These are phyloP conservation scores for Plecotus auritus DNA, from an alignment of 2,113 vertebrate species.

Conservation along the genomic window DNA sequence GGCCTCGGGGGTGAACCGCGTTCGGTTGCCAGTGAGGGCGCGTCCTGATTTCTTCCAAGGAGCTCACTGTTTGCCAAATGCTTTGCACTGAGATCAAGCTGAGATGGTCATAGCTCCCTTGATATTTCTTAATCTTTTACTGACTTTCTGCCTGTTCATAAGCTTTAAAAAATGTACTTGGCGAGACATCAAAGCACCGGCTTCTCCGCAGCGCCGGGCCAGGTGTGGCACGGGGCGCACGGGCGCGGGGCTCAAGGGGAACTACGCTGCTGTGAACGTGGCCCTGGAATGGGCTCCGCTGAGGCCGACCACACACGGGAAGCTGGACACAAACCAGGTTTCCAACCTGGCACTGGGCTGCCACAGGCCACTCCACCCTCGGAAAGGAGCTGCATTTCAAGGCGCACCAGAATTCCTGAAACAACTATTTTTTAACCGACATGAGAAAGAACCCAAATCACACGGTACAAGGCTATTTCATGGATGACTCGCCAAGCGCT, in stretches of 20 bases:
- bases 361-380: neutral
- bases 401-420: neutral
- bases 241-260: neutral
- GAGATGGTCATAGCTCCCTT: neutral
- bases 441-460: slow-evolving; percentile 8
- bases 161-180: neutral
- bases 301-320: neutral
- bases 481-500: neutral
- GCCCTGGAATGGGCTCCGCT: neutral
- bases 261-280: neutral
- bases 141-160: slow-evolving; percentile 3
- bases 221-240: neutral
- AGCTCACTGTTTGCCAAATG: neutral
- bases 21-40: neutral
- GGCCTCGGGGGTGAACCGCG: neutral
- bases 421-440: neutral
- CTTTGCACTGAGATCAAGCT: neutral
- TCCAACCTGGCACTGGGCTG: neutral
- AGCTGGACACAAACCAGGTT: neutral
- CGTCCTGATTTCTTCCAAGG: neutral
- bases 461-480: neutral
- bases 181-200: neutral
- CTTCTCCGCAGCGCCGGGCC: neutral
- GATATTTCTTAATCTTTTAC: neutral
- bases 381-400: neutral